Base-by-base conservation (phyloP, 2,888 invertebrate species). In the Polymixis flavicincta region DNA sequence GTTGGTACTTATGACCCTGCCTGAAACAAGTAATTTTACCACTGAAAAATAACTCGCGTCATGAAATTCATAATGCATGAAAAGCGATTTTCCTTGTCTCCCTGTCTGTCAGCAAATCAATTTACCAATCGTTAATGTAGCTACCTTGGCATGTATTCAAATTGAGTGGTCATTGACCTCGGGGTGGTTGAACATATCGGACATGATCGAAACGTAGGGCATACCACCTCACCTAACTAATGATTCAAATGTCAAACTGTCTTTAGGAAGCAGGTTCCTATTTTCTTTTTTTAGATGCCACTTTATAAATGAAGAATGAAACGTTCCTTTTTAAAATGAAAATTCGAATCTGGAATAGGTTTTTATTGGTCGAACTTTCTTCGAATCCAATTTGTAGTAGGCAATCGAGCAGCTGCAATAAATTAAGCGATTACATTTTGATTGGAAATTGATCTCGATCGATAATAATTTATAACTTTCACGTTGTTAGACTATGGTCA, bases 131-230 rank as follows among this genome's bases (percentile, higher is more conserved):
- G 55, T 79, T 75, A 73, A 78, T 74, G 64, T 75, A 25, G 64
- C 61, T 77, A 73, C 73, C 76, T 82, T 87, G 88, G 88, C 87
- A 75, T 73, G 72, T 75, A 78, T 82, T 86, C 88, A 88, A 88
- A 72, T 57, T 60, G 65, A 71, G 37, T 76, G 80, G 87, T 78
- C 87, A 80, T 52, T 80, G 71, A 72, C 82, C 88, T 54, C 73
- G 59, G 37, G 66, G 73, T 73, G 71, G 55, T 71, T 73, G 57
- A 42, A 68, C 71, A 71, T 61, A 54, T 42, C 14, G 32, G 25
- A 61, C 77, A 71, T 57, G 65, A 42, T 79, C 59, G 28, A 66
- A 59, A 25, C 55, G 54, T 54, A 78, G 55, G 64, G 60, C 59
- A 72, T 63, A 25, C 37, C 63, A 50, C 52, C 57, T 57, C 37